phyloP scores from a whole-genome alignment of 2,888 invertebrate species.

The Panzeria rudis region DNA sequence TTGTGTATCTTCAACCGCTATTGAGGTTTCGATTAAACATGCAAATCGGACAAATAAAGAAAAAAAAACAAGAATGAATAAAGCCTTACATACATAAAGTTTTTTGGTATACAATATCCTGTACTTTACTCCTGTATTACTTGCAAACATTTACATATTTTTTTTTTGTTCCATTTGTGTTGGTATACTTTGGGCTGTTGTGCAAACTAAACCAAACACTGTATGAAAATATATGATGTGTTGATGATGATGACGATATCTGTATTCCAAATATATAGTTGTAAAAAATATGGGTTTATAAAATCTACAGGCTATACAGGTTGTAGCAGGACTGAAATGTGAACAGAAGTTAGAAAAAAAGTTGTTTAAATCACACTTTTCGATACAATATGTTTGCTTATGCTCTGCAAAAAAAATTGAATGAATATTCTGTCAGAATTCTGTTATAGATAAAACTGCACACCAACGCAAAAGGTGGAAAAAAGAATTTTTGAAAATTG shows the following conservation, averaged over 20 bases:
- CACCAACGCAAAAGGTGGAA: neutral
- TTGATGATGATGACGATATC: constrained; percentile 46
- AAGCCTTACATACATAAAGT: neutral
- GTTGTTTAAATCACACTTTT: constrained; percentile 38
- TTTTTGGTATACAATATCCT: constrained; percentile 49
- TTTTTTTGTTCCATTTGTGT: neutral
- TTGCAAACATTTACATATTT: constrained; percentile 27
- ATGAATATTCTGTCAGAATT: constrained; percentile 24
- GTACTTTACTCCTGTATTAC: constrained; percentile 28
- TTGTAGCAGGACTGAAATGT: constrained; percentile 5
- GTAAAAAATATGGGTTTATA: neutral
- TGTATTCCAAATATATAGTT: neutral
- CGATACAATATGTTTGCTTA: constrained; percentile 42
- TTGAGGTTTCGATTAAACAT: constrained; percentile 49
- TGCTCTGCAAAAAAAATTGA: constrained; percentile 1
- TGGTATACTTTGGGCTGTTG: neutral
- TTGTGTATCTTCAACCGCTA: neutral
- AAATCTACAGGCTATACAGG: constrained; percentile 27
- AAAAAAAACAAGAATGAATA: neutral
- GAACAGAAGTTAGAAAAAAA: neutral
- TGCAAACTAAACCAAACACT: constrained; percentile 30
- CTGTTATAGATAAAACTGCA: constrained; percentile 8
- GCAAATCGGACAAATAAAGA: constrained; percentile 36
- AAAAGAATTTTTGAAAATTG: constrained; percentile 20
- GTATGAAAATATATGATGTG: constrained; percentile 49